Base-by-base conservation (phyloP, 2,888 invertebrate genomes). In the Eupithecia subfuscata region DNA sequence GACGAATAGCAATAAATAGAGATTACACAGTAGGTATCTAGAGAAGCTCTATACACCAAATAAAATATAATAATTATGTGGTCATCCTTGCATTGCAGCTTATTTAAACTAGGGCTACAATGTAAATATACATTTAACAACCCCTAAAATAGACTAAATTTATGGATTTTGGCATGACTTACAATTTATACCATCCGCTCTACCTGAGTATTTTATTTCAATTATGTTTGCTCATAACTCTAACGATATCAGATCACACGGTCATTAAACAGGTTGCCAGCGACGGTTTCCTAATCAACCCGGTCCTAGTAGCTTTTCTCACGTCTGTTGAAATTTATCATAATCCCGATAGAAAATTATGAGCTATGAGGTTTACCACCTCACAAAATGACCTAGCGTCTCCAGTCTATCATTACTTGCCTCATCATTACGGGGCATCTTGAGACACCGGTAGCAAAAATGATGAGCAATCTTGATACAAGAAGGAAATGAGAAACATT, bases 401-500 rank as follows among this genome's bases (percentile, higher is more conserved):
- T 52, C 56, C 65, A 72, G 75, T 80, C 76, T 79, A 79, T 56
- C 74, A 78, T 80, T 75, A 45, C 64, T 73, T 68, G 75, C 77
- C 75, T 82, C 78, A 79, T 85, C 69, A 84, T 82, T 83, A 83
- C 79, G 43, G n/a, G n/a, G 77, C 73, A 80, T 80, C 77, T 76
- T 71, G 71, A 70, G 84, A 81, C 82, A 83, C 82, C 80, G 83
- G 80, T 82, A 84, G 82, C 84, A 82, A 80, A 85, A 86, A 84
- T 83, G 77, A 82, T 80, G 76, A 80, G 82, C 84, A 85, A 90
- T 88, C 86, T 88, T 84, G 84, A 84, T 85, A 81, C 81, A 85
- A 85, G 82, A 78, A 88, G 88, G 88, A 89, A 91, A 90, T 88
- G 85, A 89, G 87, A 83, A 84, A 83, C 82, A 86, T 85, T 88